These are phyloP conservation scores for Bos indicus DNA, from an alignment of 2,113 vertebrate species.

Conservation along the genomic window DNA sequence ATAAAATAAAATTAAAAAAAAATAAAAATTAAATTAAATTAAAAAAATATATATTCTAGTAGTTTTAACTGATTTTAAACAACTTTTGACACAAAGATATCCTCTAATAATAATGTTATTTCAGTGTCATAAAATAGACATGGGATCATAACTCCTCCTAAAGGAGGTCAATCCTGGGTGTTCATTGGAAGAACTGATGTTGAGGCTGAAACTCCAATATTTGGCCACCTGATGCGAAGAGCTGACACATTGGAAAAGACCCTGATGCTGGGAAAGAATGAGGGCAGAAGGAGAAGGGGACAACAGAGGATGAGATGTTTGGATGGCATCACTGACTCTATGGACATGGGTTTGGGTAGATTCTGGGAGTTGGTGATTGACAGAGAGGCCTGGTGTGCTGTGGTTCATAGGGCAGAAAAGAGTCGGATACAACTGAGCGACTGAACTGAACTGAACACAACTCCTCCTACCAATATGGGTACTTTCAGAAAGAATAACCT, in stretches of 20 bases:
- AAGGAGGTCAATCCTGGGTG: not conserved
- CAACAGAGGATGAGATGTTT: not conserved
- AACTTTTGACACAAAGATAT: not conserved
- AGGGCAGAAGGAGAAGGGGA: not conserved
- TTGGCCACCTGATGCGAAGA: not conserved
- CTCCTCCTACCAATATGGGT: not conserved
- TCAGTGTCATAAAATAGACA: not conserved
- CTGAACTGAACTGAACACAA: not conserved
- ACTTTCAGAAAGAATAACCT: not conserved
- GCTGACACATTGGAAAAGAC: not conserved
- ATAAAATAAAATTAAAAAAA: no score
- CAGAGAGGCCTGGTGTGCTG: not conserved
- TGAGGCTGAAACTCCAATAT: not conserved
- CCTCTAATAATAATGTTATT: not conserved
- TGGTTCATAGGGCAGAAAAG: not conserved
- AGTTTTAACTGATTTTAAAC: not conserved
- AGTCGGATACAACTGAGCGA: rapidly evolving
- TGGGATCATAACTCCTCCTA: not conserved
- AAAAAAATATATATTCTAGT: not conserved
- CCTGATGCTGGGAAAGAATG: not conserved
- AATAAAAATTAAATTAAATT: no score
- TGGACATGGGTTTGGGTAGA: not conserved
- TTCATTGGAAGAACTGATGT: not conserved
- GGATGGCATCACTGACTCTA: not conserved
- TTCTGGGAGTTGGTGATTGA: rapidly evolving